These are phyloP conservation scores for Pollenia labialis DNA, from an alignment of 2,888 invertebrate species.

Conservation along the genomic window DNA sequence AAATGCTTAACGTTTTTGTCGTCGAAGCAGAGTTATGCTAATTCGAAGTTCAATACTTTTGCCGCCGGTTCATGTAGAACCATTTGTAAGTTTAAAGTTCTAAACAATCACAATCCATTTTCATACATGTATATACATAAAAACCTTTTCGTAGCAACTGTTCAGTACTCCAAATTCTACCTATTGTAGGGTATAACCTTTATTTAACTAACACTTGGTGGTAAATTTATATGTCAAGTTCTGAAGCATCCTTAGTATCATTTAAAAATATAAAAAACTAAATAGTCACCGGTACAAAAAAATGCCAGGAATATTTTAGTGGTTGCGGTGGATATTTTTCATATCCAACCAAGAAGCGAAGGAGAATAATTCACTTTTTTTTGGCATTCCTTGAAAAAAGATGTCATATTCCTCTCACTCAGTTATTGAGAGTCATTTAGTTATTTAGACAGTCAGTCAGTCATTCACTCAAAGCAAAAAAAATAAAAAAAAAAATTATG, in stretches of 20 bases:
- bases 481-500: conserved; percentile 30
- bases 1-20: too few relatives aligned
- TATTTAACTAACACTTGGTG: conserved; percentile 40
- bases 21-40: too few relatives aligned
- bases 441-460: conserved; percentile 19
- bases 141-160: too few relatives aligned
- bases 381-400: conserved; percentile 66
- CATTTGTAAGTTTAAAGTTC: too few relatives aligned
- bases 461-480: conserved; percentile 28
- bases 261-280: conserved; percentile 39
- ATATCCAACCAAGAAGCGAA: conserved; percentile 30
- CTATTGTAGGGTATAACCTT: conserved; percentile 39
- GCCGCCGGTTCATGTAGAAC: too few relatives aligned
- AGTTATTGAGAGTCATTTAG: conserved; percentile 55
- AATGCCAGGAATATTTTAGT: conserved; percentile 73
- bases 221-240: conserved; percentile 60
- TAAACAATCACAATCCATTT: too few relatives aligned
- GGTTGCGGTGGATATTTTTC: conserved; percentile 75
- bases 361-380: conserved; percentile 57
- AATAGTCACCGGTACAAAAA: conserved; percentile 69
- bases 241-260: conserved; percentile 58
- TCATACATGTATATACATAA: too few relatives aligned
- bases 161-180: neutral
- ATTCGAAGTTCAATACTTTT: too few relatives aligned
- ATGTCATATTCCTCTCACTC: conserved; percentile 50